Percentiles rank a stretch among this genome's conserved stretches.
phyloP scores from a whole-genome alignment of 2,888 invertebrate genomes.

The Baronia brevicornis region DNA sequence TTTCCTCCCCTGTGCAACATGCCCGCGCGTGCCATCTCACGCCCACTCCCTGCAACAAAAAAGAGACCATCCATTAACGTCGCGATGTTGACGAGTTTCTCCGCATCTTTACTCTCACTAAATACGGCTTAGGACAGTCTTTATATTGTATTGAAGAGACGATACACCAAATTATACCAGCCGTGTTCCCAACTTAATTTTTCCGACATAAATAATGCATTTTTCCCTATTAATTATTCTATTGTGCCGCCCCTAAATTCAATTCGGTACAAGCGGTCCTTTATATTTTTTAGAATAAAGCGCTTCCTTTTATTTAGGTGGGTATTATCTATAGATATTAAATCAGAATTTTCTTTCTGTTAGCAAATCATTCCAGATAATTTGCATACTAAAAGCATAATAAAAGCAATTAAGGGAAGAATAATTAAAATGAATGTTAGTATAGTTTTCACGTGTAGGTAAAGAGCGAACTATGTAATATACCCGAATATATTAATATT shows the following conservation, averaged over 20 bases:
- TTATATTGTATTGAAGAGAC: constrained; percentile 40
- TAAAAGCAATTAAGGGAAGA: no score
- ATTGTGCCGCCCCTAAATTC: constrained; percentile 20
- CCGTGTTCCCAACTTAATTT: constrained; percentile 26
- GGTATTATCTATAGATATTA: constrained; percentile 5
- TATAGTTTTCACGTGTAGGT: no score
- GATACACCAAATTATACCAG: constrained; percentile 36
- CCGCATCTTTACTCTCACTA: constrained; percentile 52
- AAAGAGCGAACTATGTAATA: no score
- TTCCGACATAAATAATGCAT: constrained; percentile 30
- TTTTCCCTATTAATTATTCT: constrained; percentile 14
- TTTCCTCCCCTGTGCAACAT: constrained; percentile 85
- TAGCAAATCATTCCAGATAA: no score
- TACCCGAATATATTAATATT: no score
- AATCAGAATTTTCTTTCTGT: background rate
- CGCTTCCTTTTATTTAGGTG: constrained; percentile 1
- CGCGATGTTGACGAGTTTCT: constrained; percentile 46
- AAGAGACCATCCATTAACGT: constrained; percentile 58
- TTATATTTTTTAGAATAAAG: constrained; percentile 9
- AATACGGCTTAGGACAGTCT: constrained; percentile 42
- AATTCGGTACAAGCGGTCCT: constrained; percentile 17
- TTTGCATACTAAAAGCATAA: no score
- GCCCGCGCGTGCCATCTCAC: constrained; percentile 86
- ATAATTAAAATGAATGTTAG: no score
- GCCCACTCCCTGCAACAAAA: constrained; percentile 72